phyloP scores from a whole-genome alignment of 2,113 vertebrate genomes.

The Charadrius vociferus region DNA sequence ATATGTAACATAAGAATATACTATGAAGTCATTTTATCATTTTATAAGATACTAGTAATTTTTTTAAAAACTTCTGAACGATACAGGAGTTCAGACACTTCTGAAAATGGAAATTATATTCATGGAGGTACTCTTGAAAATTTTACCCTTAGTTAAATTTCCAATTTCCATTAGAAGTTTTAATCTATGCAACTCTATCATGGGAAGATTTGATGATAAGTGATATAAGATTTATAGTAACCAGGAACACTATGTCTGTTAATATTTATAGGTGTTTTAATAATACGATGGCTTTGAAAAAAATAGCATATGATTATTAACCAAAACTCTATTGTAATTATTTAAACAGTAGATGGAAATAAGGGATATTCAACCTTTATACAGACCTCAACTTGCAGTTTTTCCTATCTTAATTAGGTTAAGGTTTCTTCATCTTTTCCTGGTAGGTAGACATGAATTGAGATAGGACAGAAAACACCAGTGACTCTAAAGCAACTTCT shows the following conservation, averaged over 20 bases:
- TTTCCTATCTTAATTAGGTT: background rate
- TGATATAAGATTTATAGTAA: background rate
- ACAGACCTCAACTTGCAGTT: background rate
- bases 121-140: background rate
- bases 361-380: background rate
- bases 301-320: background rate
- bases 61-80: background rate
- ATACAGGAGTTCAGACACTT: background rate
- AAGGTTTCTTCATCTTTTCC: background rate
- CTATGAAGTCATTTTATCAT: background rate
- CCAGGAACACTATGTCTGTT: background rate
- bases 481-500: background rate
- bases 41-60: background rate
- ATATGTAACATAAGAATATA: background rate
- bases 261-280: background rate
- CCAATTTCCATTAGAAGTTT: background rate
- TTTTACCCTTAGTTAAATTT: background rate
- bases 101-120: background rate
- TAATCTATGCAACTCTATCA: background rate
- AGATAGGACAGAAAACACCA: background rate
- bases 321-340: background rate
- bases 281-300: background rate
- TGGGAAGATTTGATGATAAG: background rate
- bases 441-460: background rate
- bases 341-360: background rate